A percentile compares a stretch with the other conserved stretches of the same genome.
These are phyloP conservation scores for Zapornia atra DNA, from an alignment of 2,113 vertebrate species.

Conservation along the genomic window DNA sequence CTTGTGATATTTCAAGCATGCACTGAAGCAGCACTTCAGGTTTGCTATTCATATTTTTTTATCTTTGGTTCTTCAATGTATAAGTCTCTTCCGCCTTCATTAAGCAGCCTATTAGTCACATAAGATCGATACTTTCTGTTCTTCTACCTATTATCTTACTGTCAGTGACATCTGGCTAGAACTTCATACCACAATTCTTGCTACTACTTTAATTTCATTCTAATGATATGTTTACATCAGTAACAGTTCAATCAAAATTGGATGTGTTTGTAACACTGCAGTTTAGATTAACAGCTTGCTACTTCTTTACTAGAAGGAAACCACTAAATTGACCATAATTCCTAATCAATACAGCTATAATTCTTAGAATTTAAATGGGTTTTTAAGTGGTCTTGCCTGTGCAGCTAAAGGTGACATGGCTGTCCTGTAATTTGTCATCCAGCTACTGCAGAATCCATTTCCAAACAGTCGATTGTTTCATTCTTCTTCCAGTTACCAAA, in stretches of 20 bases:
- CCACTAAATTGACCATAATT: conserved; percentile 22
- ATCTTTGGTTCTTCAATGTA: background rate
- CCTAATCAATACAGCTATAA: conserved; percentile 43
- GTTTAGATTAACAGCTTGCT: conserved; percentile 22
- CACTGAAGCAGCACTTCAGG: background rate
- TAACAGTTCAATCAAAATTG: conserved; percentile 33
- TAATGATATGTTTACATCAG: background rate
- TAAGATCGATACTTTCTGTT: conserved; percentile 30
- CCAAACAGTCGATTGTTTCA: background rate
- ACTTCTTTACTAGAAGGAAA: background rate
- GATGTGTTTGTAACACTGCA: conserved; percentile 13
- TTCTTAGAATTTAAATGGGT: background rate
- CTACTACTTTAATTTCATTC: conserved; percentile 41
- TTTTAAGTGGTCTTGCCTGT: background rate
- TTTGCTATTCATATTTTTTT: conserved; percentile 34
- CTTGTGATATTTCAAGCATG: conserved; percentile 23
- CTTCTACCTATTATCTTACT: conserved; percentile 31
- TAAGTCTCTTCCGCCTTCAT: background rate
- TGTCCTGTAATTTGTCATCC: conserved; percentile 5
- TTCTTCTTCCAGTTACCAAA: background rate
- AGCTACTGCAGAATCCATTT: conserved; percentile 10
- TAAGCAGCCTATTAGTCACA: conserved; percentile 14
- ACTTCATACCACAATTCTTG: background rate
- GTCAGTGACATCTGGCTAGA: background rate
- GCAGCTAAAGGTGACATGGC: background rate